phyloP scores from a whole-genome alignment of 2,888 invertebrate genomes.

The Microctonus hyperodae region DNA sequence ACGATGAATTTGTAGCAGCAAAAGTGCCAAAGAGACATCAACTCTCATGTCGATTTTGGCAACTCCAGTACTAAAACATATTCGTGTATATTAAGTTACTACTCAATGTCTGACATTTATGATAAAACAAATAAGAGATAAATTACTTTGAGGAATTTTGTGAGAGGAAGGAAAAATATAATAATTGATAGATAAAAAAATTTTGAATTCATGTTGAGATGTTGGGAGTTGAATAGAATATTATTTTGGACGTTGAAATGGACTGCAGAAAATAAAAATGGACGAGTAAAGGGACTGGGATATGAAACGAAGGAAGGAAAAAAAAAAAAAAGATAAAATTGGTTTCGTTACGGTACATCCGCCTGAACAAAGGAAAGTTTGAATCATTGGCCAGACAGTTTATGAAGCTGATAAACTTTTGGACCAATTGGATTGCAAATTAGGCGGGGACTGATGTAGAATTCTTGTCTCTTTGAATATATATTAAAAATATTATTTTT shows the following conservation, averaged over 20 bases:
- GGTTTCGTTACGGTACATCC: constrained; percentile 22
- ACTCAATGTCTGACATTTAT: constrained; percentile 3
- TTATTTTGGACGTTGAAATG: not conserved
- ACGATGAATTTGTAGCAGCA: constrained; percentile 9
- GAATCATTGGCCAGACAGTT: constrained; percentile 36
- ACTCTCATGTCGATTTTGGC: constrained; percentile 9
- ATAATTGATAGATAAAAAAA: not conserved
- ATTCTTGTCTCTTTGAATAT: not conserved
- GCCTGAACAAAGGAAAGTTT: constrained; percentile 33
- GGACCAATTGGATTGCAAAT: constrained; percentile 4
- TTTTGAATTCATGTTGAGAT: too few species aligned
- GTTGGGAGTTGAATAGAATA: too few species aligned
- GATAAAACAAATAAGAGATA: not conserved
- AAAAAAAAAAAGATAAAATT: constrained; percentile 7
- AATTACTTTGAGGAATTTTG: not conserved
- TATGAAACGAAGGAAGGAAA: not conserved
- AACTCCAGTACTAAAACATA: not conserved
- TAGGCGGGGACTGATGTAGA: constrained; percentile 13
- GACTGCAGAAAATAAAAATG: not conserved
- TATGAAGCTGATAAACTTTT: not conserved
- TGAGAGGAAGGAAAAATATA: not conserved
- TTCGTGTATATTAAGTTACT: not conserved
- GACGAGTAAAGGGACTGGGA: not conserved
- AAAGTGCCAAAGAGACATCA: not conserved
- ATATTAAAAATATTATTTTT: not conserved